Evolutionary conservation across 2,888 invertebrate species (phyloP).

Genomic region (Scaptomyza tumidula): DNA sequence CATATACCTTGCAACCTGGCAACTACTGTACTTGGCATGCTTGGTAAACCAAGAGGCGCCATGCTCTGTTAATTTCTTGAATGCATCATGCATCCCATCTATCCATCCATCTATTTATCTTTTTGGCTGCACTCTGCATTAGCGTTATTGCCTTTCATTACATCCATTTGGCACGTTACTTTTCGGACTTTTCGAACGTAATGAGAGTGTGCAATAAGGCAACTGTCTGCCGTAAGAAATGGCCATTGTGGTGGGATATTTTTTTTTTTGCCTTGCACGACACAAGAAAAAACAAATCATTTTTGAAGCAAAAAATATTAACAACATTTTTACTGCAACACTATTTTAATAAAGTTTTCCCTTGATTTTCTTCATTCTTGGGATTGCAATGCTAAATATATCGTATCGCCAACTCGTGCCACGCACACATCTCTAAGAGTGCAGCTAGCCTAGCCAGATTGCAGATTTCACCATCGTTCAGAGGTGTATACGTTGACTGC

Average conservation of each 20-base stretch:
- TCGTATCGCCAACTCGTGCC: neutral
- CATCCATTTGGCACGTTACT: constrained; percentile 62
- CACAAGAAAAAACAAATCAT: neutral
- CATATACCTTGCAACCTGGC: constrained; percentile 23
- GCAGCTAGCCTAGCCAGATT: neutral
- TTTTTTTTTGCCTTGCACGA: neutral
- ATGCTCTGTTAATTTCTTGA: constrained; percentile 69
- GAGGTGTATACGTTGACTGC: neutral
- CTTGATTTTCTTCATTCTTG: neutral
- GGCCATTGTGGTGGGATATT: constrained; percentile 1
- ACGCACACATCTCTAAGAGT: constrained; percentile 4
- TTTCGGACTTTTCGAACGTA: constrained; percentile 62
- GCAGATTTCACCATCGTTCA: constrained; percentile 11
- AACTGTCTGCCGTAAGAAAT: constrained; percentile 23
- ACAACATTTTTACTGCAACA: neutral
- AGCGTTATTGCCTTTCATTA: constrained; percentile 52
- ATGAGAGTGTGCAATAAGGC: constrained; percentile 59
- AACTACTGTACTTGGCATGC: constrained; percentile 45
- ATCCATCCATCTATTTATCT: neutral
- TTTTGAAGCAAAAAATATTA: neutral
- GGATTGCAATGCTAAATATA: neutral
- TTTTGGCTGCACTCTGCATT: constrained; percentile 56
- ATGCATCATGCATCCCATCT: constrained; percentile 48
- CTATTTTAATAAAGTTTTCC: neutral
- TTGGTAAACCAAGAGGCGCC: constrained; percentile 54